A percentile compares a stretch with the other conserved stretches of the same genome.
phyloP scores from a whole-genome alignment of 2,888 invertebrate genomes.

The Tetranychus piercei region DNA sequence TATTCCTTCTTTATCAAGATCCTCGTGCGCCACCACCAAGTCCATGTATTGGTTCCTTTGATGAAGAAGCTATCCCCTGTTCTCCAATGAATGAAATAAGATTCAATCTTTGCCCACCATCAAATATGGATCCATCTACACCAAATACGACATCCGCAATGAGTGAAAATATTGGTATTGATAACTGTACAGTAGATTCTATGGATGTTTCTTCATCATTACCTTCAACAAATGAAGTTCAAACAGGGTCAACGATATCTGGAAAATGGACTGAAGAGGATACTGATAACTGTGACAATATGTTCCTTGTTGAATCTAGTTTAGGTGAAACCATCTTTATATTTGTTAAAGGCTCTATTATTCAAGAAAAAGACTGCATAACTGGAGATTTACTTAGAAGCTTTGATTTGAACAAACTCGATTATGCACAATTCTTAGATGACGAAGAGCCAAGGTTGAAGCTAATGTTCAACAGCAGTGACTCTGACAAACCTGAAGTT shows the following conservation, averaged over 20 bases:
- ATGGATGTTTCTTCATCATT: neutral
- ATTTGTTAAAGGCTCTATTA: neutral
- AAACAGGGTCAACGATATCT: neutral
- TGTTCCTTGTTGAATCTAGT: neutral
- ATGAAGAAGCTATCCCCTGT: no score
- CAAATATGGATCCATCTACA: no score
- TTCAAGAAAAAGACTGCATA: neutral
- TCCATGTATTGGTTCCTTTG: no score
- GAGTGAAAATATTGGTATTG: no score
- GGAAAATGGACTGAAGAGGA: neutral
- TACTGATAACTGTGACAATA: neutral
- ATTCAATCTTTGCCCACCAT: no score
- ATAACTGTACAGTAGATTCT: no score
- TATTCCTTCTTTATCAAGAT: no score
- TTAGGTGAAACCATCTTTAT: neutral
- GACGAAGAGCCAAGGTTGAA: neutral
- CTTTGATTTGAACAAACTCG: neutral
- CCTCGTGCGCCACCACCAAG: no score
- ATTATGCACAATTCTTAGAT: neutral
- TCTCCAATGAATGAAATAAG: no score
- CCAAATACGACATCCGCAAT: no score
- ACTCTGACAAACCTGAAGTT: neutral
- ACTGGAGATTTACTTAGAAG: neutral
- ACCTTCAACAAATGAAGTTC: neutral
- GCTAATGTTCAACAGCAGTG: neutral